Conservation (phyloP, 2,888 invertebrate species). For the Lamellibrachia satsuma region DNA sequence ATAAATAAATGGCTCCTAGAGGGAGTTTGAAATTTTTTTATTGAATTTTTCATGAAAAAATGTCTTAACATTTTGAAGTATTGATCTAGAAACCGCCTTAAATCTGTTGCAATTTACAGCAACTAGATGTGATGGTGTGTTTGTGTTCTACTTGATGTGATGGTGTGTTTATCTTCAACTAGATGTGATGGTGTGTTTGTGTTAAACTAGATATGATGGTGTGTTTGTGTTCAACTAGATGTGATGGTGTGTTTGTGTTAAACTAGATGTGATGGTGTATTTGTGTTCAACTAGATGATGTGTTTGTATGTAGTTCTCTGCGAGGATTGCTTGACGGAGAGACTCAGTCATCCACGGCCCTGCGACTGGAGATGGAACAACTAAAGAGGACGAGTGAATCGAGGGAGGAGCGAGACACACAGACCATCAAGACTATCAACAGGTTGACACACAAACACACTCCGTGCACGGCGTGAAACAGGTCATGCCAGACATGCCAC, state of each 20-base stretch:
- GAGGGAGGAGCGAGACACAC: conserved; percentile 65
- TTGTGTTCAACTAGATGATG: not conserved
- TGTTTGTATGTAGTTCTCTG: conserved; percentile 45
- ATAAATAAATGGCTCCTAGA: too few species aligned
- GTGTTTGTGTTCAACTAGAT: not conserved
- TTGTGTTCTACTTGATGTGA: not conserved
- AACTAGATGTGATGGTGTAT: not conserved
- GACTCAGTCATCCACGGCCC: conserved; percentile 65
- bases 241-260: not conserved
- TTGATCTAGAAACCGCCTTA: too few species aligned
- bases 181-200: not conserved
- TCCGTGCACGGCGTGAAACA: not conserved
- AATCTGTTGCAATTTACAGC: too few species aligned
- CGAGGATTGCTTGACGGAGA: conserved; percentile 61
- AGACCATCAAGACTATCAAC: conserved; percentile 73
- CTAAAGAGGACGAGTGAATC: conserved; percentile 56
- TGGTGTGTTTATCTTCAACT: not conserved
- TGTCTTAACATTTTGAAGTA: too few species aligned
- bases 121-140: not conserved
- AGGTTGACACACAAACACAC: conserved; percentile 47
- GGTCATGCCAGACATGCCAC: not conserved
- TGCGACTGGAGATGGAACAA: conserved; percentile 70
- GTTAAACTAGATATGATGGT: not conserved
- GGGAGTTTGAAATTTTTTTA: too few species aligned
- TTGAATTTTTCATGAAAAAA: too few species aligned